Base-by-base conservation (phyloP, 2,888 invertebrate species). In the Diarsia brunnea region DNA sequence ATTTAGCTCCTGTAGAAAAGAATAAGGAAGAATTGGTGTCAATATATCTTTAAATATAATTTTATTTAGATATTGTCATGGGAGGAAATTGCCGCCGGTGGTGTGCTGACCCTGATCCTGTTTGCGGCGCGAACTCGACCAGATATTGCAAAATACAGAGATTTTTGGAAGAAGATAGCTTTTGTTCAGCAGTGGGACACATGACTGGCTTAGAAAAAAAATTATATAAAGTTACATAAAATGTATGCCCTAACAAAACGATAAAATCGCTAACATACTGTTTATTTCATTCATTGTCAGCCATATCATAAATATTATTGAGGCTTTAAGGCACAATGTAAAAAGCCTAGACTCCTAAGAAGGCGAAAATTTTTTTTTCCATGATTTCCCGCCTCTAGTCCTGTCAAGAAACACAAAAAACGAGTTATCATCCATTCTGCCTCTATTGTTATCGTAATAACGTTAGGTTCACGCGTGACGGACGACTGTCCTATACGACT, bases 381-480 rank as follows among this genome's bases (percentile, higher is more conserved):
- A 55, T 24, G 24, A 55, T 24, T 24, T 51, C 45, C 11, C 0
- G 38, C 19, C 14, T 21, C 31, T 49, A 8, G 27, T 7, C 14
- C 21, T 51, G 38, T 49, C 14, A 51, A 47, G 38, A 81, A 58
- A n/a, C n/a, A n/a, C n/a, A n/a, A n/a, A 74, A 64, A 4, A 14
- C 51, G 4, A 63, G 64, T 43, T 58, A 60, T 53, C 24, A 19
- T n/a, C 14, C 24, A 47, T 16, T 31, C 47, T 21, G 24, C 43
- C 10, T 7, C 58, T 21, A 64, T 82, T 77, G 68, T 71, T 60
- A 43, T 19, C 47, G 21, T 31, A 68, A 74, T 82, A 70, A 68
- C 31, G 64, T 70, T 53, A 78, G 68, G 71, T 82, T 69, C 64
- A 31, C 47, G 19, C 58, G 78, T 78, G 53, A 53, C 69, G 69